These are phyloP conservation scores for Acanthis flammea DNA, from an alignment of 2,797 vertebrate genomes.

Conservation along the genomic window DNA sequence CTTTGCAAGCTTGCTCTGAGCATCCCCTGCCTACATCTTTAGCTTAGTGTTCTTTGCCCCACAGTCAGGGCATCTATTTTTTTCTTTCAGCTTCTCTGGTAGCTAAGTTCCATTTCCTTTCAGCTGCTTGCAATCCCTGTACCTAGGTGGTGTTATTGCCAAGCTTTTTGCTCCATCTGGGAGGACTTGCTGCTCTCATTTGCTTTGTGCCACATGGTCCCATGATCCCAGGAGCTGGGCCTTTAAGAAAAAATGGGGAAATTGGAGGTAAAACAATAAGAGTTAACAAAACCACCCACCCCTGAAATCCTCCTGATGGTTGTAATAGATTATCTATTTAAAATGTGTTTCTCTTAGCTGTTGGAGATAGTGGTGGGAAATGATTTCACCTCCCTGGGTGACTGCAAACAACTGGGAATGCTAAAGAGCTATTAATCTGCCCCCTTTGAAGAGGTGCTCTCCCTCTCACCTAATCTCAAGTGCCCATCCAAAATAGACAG, in stretches of 20 bases:
- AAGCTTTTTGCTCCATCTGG: not conserved
- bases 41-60: not conserved
- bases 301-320: slow-evolving; percentile 46
- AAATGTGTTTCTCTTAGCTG: slow-evolving; percentile 49
- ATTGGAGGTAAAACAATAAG: slow-evolving; percentile 4
- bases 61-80: not conserved
- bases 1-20: not conserved
- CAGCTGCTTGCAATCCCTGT: not conserved
- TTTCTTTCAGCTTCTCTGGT: not conserved
- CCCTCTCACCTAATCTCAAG: slow-evolving; percentile 11
- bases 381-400: slow-evolving; percentile 30
- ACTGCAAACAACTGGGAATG: slow-evolving; percentile 10
- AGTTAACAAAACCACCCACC: slow-evolving; percentile 33
- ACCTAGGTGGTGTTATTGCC: not conserved
- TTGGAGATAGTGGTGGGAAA: slow-evolving; percentile 53
- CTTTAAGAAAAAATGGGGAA: slow-evolving; percentile 45
- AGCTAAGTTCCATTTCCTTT: not conserved
- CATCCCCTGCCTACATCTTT: not conserved
- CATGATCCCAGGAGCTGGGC: not conserved
- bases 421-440: slow-evolving; percentile 44
- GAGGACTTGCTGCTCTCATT: not conserved
- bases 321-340: slow-evolving; percentile 66
- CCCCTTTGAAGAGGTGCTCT: not conserved
- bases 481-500: not conserved
- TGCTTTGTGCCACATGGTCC: not conserved